Percentiles rank a stretch among this genome's conserved stretches.
Conservation (phyloP, 2,888 invertebrate species). For the Liodrosophila aerea region DNA sequence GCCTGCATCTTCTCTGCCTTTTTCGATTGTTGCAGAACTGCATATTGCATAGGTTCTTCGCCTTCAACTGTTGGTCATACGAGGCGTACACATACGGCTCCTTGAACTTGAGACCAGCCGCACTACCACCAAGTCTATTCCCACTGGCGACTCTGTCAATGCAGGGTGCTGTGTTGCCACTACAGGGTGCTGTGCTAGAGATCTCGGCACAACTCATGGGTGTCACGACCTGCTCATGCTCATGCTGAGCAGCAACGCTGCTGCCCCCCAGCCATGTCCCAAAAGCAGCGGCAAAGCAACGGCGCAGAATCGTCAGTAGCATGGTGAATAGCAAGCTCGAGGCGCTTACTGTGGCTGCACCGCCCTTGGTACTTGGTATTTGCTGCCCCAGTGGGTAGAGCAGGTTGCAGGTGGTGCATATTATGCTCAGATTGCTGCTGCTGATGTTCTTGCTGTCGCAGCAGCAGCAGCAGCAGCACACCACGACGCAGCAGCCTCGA, state of each 20-base stretch:
- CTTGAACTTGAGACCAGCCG: neutral
- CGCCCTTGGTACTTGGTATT: neutral
- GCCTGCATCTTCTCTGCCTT: conserved; percentile 53
- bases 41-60: conserved; percentile 65
- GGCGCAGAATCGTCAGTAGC: conserved; percentile 32
- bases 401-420: conserved; percentile 15
- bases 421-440: conserved; percentile 13
- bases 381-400: conserved; percentile 5
- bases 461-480: conserved; percentile 48
- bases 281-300: conserved; percentile 38
- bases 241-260: too few species aligned
- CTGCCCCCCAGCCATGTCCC: conserved; percentile 40
- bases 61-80: conserved; percentile 68
- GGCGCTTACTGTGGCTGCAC: neutral
- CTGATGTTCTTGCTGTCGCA: conserved; percentile 11
- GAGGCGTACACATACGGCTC: conserved; percentile 16
- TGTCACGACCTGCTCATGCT: conserved; percentile 11
- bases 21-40: conserved; percentile 65
- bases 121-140: too few species aligned
- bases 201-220: conserved; percentile 5
- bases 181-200: too few species aligned
- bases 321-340: conserved; percentile 30
- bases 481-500: conserved; percentile 62
- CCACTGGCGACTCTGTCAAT: too few species aligned
- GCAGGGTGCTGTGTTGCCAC: too few species aligned